Base-by-base conservation (phyloP, 2,888 invertebrate genomes). In the Periphyllus acericola region DNA sequence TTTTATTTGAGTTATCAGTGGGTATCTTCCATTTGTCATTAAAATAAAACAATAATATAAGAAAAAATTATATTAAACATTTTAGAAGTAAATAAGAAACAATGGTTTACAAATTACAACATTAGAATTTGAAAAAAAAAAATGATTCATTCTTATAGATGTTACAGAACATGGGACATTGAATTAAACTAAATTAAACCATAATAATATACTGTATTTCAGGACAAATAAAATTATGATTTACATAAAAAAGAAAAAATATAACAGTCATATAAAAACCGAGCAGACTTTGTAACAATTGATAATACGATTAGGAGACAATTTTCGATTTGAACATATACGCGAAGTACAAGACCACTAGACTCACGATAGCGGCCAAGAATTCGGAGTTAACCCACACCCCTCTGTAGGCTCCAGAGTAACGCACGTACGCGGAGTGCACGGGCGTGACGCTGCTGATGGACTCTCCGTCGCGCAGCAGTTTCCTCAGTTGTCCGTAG, bases 321-420 rank as follows among this genome's bases (percentile, higher is more conserved):
- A 87, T 81, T 92, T 96, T 96, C 91, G 95, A 94, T 92, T 96
- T 96, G 90, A 96, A 95, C 88, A 95, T 94, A 90, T 97, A 95
- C 0, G 98, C 98, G 89, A 96, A 94, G 92, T 98, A 98, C 78
- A 96, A 96, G 19, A 98, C 94, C 25, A 88, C 89, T 89, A 95
- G 93, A 3, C 97, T 95, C 1, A 96, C 92, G 25, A 94, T 92
- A 9, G 96, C 95, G 17, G 98, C 98, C 82, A 98, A 93, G 71
- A 97, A 94, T 93, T 98, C 98, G 0, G 97, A 97, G 92, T 97
- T 97, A 85, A 98, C 94, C 95, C 96, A 96, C 5, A 97, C 97
- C 1, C 98, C 98, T 89, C 94, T 95, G 93, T 97, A 98, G 82
- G 97, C 95, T 91, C 96, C 95, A 85, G 95, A 94, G 90, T 96